Evolutionary conservation across 2,113 vertebrate genomes (phyloP).

Genomic region (Suricata suricatta): DNA sequence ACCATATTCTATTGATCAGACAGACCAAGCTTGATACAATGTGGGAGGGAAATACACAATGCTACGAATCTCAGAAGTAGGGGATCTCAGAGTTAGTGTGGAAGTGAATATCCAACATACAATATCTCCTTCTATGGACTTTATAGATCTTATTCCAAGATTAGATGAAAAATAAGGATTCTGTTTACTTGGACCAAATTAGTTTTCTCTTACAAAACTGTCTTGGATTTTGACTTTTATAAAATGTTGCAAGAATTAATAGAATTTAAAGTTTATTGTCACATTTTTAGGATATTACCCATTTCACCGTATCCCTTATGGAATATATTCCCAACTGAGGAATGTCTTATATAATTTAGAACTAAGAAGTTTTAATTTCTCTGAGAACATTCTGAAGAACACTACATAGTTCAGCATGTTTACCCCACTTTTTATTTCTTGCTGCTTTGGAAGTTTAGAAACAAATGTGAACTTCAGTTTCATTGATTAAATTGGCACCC

Average conservation of each 20-base stretch:
- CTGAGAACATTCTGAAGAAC: background rate
- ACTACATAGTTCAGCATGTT: background rate
- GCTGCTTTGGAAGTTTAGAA: background rate
- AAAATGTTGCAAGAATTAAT: background rate
- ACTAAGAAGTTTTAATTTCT: background rate
- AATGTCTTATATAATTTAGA: background rate
- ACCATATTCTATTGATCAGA: background rate
- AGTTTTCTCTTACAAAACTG: background rate
- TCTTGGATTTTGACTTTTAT: background rate
- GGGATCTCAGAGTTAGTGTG: background rate
- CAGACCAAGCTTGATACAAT: background rate
- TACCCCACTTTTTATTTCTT: background rate
- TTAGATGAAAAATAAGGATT: background rate
- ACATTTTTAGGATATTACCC: background rate
- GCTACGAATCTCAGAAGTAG: background rate
- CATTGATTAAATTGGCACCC: background rate
- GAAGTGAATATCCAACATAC: background rate
- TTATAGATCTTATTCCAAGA: background rate
- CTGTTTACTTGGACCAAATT: background rate
- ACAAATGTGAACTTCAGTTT: background rate
- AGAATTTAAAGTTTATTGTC: background rate
- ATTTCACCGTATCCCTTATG: background rate
- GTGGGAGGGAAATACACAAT: background rate
- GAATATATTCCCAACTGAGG: background rate
- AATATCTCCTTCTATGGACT: background rate